Percentiles rank a stretch among this genome's conserved stretches.
Conservation (phyloP, 2,113 vertebrate genomes). For the Budorcas taxicolor region DNA sequence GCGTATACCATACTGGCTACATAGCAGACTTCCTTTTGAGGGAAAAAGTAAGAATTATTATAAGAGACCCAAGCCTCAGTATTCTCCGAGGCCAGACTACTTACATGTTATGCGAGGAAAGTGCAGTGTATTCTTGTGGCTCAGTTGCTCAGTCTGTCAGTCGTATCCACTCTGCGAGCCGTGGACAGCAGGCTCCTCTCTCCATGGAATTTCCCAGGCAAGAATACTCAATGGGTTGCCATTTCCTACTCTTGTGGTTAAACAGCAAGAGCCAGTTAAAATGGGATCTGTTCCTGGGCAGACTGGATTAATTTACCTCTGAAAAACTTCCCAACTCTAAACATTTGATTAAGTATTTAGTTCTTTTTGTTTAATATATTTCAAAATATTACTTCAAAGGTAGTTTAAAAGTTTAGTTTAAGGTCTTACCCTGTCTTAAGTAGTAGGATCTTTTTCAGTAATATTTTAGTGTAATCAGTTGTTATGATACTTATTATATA, state of each 20-base stretch:
- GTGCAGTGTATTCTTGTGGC: not conserved
- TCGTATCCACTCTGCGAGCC: fast-evolving
- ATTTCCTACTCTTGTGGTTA: not conserved
- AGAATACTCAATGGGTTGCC: not conserved
- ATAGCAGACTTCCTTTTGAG: not conserved
- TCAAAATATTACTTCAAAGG: slow-evolving; percentile 34
- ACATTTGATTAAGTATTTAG: not conserved
- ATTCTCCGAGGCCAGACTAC: not conserved
- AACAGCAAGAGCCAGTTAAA: not conserved
- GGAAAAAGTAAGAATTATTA: not conserved
- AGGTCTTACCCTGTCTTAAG: not conserved
- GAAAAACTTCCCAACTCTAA: not conserved
- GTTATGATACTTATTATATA: not conserved
- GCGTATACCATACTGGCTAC: not conserved
- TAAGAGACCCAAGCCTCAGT: not conserved
- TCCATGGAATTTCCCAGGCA: not conserved
- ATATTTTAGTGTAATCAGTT: slow-evolving; percentile 5
- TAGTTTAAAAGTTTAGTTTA: slow-evolving; percentile 7
- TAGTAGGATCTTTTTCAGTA: not conserved
- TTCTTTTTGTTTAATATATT: slow-evolving; percentile 33
- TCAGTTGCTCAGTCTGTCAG: not conserved
- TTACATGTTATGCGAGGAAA: not conserved
- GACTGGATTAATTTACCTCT: not conserved
- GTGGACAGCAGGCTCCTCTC: not conserved
- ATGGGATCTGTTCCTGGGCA: not conserved